These are phyloP conservation scores for Synaphobranchus kaupii DNA, from an alignment of 2,797 vertebrate genomes.

Conservation along the genomic window DNA sequence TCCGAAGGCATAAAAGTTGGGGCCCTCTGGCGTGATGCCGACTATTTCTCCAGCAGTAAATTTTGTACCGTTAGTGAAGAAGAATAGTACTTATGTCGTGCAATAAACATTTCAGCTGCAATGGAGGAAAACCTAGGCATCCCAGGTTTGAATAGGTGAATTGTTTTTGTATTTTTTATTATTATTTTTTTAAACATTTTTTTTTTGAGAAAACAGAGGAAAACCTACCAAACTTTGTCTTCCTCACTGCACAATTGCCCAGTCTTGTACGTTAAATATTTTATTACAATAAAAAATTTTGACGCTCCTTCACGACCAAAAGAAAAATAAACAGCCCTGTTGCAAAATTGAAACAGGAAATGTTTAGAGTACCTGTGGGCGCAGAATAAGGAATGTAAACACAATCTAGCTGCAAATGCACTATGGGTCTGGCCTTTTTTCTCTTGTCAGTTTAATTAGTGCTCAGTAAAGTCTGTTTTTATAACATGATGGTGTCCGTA, in stretches of 20 bases:
- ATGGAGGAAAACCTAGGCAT: neutral
- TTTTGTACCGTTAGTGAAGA: conserved; percentile 14
- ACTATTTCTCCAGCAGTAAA: conserved; percentile 27
- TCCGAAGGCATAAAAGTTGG: conserved; percentile 15
- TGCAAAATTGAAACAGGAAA: conserved; percentile 29
- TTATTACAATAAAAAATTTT: conserved; percentile 27
- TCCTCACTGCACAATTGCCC: conserved; percentile 18
- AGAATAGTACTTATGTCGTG: neutral
- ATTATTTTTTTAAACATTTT: too few relatives aligned
- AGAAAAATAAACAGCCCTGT: conserved; percentile 10
- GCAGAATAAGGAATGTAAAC: conserved; percentile 43
- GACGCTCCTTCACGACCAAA: conserved; percentile 10
- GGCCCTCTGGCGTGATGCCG: conserved; percentile 32
- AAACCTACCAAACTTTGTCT: conserved; percentile 24
- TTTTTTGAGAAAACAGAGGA: conserved; percentile 27
- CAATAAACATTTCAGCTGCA: conserved; percentile 25
- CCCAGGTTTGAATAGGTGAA: neutral
- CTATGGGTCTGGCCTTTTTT: neutral
- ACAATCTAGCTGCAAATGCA: conserved; percentile 27
- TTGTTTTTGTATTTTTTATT: conserved; percentile 1
- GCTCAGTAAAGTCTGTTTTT: conserved; percentile 3
- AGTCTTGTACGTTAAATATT: conserved; percentile 19
- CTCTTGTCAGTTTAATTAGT: conserved; percentile 16
- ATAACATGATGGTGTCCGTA: conserved; percentile 26
- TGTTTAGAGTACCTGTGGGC: conserved; percentile 42